Evolutionary conservation across 2,797 vertebrate species (phyloP).

Genomic region (Lithobates sylvaticus): DNA sequence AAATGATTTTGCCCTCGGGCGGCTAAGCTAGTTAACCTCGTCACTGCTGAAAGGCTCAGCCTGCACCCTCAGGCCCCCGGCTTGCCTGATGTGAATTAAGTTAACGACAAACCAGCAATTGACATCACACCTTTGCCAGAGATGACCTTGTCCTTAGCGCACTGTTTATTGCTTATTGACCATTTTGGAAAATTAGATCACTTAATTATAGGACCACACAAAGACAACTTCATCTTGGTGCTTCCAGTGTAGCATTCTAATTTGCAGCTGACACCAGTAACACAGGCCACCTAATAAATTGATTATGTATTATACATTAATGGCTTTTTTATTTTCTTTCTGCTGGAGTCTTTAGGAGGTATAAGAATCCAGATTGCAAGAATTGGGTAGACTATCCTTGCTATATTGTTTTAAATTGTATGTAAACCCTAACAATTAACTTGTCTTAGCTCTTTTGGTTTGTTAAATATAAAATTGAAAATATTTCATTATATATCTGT

Average conservation of each 20-base stretch:
- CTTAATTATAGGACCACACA: slow-evolving; percentile 55
- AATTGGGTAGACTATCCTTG: too few species aligned
- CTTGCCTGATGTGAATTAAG: slow-evolving; percentile 31
- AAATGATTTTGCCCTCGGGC: slow-evolving; percentile 26
- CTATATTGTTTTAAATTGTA: too few species aligned
- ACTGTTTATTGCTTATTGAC: slow-evolving; percentile 59
- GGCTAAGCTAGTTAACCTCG: slow-evolving; percentile 37
- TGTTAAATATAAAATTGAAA: too few species aligned
- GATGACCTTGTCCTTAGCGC: slow-evolving; percentile 53
- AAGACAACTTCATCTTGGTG: slow-evolving; percentile 11
- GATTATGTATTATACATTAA: slow-evolving; percentile 33
- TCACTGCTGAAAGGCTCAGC: slow-evolving; percentile 23
- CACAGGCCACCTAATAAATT: slow-evolving; percentile 45
- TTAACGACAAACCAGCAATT: slow-evolving; percentile 45
- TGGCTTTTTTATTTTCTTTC: neutral
- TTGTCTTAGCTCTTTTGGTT: too few species aligned
- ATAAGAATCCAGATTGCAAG: too few species aligned
- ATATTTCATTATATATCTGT: too few species aligned
- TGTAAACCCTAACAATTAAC: too few species aligned
- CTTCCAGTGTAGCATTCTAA: slow-evolving; percentile 41
- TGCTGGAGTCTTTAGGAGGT: too few species aligned
- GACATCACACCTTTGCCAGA: slow-evolving; percentile 49
- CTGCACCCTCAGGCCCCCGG: neutral
- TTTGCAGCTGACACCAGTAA: slow-evolving; percentile 48
- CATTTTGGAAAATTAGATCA: slow-evolving; percentile 52